A percentile compares a stretch with the other conserved stretches of the same genome.
These are phyloP conservation scores for Mesorhabditis spiculigera DNA, from an alignment of 2,888 invertebrate genomes.

Conservation along the genomic window DNA sequence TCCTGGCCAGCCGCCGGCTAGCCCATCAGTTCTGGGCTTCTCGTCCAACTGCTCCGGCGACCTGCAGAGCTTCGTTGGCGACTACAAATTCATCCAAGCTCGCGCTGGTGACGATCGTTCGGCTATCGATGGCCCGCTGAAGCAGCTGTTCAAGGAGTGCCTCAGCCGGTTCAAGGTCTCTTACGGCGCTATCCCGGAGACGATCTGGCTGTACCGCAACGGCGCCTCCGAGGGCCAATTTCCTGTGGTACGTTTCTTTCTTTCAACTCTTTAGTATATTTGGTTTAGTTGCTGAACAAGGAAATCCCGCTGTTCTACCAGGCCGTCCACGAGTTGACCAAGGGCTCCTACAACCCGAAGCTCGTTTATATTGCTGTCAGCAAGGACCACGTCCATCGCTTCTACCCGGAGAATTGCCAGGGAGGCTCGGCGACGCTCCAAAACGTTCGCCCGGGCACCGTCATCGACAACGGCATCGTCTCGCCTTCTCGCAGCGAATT, in stretches of 20 bases:
- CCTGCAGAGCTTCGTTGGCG: slow-evolving; percentile 24
- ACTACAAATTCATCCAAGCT: slow-evolving; percentile 20
- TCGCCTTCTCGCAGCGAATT: slow-evolving; percentile 19
- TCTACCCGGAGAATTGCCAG: neutral
- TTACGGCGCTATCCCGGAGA: neutral
- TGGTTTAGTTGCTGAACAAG: neutral
- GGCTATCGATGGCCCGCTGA: slow-evolving; percentile 13
- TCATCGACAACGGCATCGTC: slow-evolving; percentile 24
- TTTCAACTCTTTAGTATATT: neutral
- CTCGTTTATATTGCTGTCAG: neutral
- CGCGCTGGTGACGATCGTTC: neutral
- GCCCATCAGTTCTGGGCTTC: slow-evolving; percentile 20
- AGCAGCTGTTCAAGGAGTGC: slow-evolving; percentile 12
- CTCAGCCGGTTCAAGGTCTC: neutral
- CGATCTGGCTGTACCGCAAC: slow-evolving; percentile 20
- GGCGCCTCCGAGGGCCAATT: slow-evolving; percentile 23
- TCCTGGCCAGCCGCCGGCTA: neutral
- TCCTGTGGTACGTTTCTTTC: slow-evolving; percentile 10
- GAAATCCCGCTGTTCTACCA: neutral
- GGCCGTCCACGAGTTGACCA: neutral
- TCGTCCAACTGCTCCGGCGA: slow-evolving; percentile 21
- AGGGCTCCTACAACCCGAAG: neutral
- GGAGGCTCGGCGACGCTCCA: neutral
- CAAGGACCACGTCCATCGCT: slow-evolving; percentile 6
- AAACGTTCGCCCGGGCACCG: slow-evolving; percentile 24